Evolutionary conservation across 2,797 vertebrate genomes (phyloP).

Genomic region (Carduelis carduelis): DNA sequence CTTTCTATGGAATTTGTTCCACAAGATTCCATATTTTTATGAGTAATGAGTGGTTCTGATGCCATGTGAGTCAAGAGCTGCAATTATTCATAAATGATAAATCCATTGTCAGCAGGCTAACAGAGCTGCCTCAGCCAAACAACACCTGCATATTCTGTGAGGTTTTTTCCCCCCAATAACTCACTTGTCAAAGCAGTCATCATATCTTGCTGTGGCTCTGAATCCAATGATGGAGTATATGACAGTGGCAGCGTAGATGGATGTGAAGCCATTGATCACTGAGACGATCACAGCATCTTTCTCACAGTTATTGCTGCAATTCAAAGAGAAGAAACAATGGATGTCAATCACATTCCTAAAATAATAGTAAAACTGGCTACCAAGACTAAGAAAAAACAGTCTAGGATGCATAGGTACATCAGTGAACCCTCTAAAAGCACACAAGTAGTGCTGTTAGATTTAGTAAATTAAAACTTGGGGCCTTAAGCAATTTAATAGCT

Average conservation of each 20-base stretch:
- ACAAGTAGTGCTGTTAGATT: neutral
- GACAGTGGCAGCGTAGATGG: constrained; percentile 85
- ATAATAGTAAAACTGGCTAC: neutral
- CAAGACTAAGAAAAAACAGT: neutral
- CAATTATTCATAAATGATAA: neutral
- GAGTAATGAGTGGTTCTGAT: neutral
- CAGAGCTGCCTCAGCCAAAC: neutral
- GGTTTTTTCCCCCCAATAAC: rapidly evolving
- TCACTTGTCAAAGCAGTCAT: constrained; percentile 82
- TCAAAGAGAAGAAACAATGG: neutral
- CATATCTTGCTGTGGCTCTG: constrained; percentile 87
- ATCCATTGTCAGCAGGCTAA: neutral
- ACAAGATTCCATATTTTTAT: neutral
- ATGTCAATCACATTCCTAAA: neutral
- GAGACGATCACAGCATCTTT: constrained; percentile 88
- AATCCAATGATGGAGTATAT: constrained; percentile 92
- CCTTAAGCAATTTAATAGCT: neutral
- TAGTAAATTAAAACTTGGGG: neutral
- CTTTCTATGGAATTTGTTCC: neutral
- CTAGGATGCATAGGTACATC: neutral
- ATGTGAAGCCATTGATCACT: constrained; percentile 87
- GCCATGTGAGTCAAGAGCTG: neutral
- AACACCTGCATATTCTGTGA: neutral
- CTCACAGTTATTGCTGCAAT: constrained; percentile 90
- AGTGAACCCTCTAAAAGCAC: neutral